Base-by-base conservation (phyloP, 2,888 invertebrate genomes). In the Hemaris fuciformis region DNA sequence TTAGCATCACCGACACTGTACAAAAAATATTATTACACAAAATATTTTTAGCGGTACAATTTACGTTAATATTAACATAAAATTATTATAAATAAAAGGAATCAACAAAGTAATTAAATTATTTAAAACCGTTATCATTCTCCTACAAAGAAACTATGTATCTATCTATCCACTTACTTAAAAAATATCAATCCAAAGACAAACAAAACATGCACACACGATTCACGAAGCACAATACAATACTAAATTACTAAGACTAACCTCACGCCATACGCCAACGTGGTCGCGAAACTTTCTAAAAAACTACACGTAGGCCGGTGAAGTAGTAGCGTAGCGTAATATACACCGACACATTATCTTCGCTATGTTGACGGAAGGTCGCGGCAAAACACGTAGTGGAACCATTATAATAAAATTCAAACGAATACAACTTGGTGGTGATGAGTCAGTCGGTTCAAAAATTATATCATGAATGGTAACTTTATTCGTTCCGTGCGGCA, bases 361-460 rank as follows among this genome's bases (percentile, higher is more conserved):
- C 15, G 31, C 34, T 34, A 60, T 15, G 34, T 53, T 53, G 27
- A 56, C 38, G 48, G 48, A 18, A n/a, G 61, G 5, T 15, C 15
- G 67, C 48, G 61, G 60, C 38, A 53, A 65, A 64, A 69, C 66
- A 62, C 66, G n/a, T 57, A 61, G 56, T 68, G 43, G 60, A 70
- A 22, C 31, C 27, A 18, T 27, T 27, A 7, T 8, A 53, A 27
- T 46, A 46, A 46, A 23, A 46, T 25, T 31, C 27, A 53, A 18
- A 53, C 31, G 7, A 18, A 48, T 48, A 7, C 25, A 25, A 15
- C 48, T 15, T 4, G 1, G 15, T 6, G 5, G 43, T n/a, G 13
- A 38, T 38, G 38, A 38, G 18, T 31, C 53, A 31, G 53, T 27
- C 18, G 18, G 23, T 4, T 46, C 45, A 23, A 43, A 43, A 38